These are phyloP conservation scores for Crenuchus spilurus DNA, from an alignment of 2,797 vertebrate genomes.

Conservation along the genomic window DNA sequence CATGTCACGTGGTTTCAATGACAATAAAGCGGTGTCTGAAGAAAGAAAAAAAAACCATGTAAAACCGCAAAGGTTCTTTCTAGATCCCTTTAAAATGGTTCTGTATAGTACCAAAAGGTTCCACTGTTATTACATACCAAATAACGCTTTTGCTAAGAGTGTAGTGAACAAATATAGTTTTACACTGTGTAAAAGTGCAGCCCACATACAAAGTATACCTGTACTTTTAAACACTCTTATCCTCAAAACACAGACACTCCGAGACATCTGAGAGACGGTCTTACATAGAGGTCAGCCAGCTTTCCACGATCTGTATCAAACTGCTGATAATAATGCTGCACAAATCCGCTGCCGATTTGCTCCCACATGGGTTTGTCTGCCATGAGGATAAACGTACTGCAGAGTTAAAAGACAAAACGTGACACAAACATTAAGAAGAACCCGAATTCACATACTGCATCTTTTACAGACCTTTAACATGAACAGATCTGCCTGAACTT, in stretches of 20 bases:
- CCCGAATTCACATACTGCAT: background rate
- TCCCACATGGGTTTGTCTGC: conserved; percentile 75
- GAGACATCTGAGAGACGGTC: conserved; percentile 49
- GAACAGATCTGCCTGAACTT: background rate
- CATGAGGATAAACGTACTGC: conserved; percentile 58
- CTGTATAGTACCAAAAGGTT: too few species aligned
- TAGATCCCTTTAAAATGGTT: too few species aligned
- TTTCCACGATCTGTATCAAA: conserved; percentile 74
- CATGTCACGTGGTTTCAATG: too few species aligned
- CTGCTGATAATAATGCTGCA: conserved; percentile 76
- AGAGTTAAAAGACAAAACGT: background rate
- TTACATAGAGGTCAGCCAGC: conserved; percentile 75
- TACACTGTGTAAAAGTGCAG: too few species aligned
- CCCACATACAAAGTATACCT: too few species aligned
- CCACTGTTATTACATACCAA: too few species aligned
- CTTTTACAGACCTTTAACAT: background rate
- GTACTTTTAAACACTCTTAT: background rate
- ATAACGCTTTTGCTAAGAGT: too few species aligned
- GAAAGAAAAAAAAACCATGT: too few species aligned
- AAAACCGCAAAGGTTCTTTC: too few species aligned
- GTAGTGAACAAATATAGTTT: too few species aligned
- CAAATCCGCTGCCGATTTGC: conserved; percentile 75
- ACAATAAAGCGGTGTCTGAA: too few species aligned
- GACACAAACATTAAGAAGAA: too few species aligned
- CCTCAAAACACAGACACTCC: background rate